Conservation (phyloP, 2,888 invertebrate genomes). For the Pegoplata infirma region DNA sequence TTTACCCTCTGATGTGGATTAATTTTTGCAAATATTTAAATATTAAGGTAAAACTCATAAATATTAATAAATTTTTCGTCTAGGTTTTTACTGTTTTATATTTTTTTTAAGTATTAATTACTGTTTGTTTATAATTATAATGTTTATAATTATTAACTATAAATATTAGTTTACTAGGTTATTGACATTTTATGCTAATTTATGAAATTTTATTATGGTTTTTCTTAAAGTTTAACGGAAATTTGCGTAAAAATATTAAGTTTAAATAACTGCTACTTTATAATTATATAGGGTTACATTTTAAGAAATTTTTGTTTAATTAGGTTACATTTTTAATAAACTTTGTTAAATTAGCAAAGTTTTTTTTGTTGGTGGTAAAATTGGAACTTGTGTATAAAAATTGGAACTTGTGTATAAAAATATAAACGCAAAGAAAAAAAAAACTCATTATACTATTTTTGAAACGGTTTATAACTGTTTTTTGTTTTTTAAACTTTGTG, state of each 20-base stretch:
- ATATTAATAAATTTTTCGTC: too few species aligned
- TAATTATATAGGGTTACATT: background rate
- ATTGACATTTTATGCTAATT: background rate
- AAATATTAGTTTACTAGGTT: background rate
- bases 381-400: too few species aligned
- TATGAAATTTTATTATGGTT: background rate
- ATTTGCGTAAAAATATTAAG: background rate
- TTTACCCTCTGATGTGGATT: constrained; percentile 61
- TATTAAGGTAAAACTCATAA: constrained; percentile 54
- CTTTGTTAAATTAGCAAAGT: too few species aligned
- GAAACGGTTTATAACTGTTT: too few species aligned
- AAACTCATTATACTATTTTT: too few species aligned
- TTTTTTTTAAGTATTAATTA: too few species aligned
- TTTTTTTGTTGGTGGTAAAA: too few species aligned
- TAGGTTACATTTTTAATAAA: too few species aligned
- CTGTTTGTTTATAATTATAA: background rate
- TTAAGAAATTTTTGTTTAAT: too few species aligned
- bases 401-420: too few species aligned
- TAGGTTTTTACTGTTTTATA: background rate
- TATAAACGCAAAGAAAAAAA: too few species aligned
- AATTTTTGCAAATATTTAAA: constrained; percentile 57
- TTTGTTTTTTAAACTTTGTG: too few species aligned
- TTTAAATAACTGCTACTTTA: background rate
- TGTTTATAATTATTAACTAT: background rate
- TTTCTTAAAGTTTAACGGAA: background rate